Base-by-base conservation (phyloP, 2,113 vertebrate genomes). In the Rhinogobius similis region DNA sequence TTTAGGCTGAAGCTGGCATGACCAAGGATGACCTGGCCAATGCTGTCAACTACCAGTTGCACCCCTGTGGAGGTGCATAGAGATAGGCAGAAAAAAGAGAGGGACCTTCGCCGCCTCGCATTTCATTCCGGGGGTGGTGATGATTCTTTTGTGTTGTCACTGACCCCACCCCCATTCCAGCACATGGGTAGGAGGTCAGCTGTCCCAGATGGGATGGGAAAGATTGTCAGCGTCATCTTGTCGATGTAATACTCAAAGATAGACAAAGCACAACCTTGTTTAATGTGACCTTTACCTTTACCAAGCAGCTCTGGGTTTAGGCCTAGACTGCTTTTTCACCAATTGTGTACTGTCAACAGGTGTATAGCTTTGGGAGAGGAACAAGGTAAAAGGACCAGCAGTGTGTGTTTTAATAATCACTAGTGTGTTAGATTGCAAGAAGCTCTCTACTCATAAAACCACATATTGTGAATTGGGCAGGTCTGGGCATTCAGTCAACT, bases 121-220 rank as follows among this genome's bases (percentile, higher is more conserved):
- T 82, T 85, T 85, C 75, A 85, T 86, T 81, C 69, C 75, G 52
- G 65, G 64, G 78, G 75, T 75, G 78, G 78, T 86, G 86, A 91
- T 84, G 84, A 75, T 73, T 86, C 90, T 78, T 92, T 92, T 92
- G 92, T 92, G 73, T 67, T 56, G 56, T 50, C 62, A 32, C 69
- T 86, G 87, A 79, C 71, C 56, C 80, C 65, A 10, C 79, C 78
- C 75, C 16, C 10, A 66, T 70, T 77, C 65, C 64, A 72, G 7
- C 73, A 67, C 69, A 59, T 77, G 78, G 87, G 68, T 39, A 38
- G 83, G 82, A 78, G 61, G 32, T 50, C 59, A 66, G 65, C 74
- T 65, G 76, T 89, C 84, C 86, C 88, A 81, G 85, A 90, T 88
- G 87, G 87, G 85, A 92, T 83, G 80, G 75, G 70, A 84, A 87